Conservation (phyloP, 1,140 invertebrate species). For the Drosophila pectinifera region DNA sequence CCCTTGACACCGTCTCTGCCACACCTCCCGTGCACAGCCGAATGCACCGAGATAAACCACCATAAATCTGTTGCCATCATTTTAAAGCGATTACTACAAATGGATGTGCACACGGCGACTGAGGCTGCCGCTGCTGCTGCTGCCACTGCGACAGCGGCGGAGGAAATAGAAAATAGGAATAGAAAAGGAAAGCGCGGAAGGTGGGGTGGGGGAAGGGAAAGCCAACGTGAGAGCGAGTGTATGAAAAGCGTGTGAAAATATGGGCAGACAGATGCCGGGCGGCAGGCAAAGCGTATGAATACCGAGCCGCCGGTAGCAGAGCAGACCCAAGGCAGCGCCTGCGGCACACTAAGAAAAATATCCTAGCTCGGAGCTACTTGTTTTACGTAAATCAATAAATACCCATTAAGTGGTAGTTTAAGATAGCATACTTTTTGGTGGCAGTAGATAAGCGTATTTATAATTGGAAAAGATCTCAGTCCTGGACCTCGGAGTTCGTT, state of each 20-base stretch:
- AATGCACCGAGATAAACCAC: conserved; percentile 83
- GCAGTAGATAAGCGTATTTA: not conserved
- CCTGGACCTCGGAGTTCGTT: too few relatives aligned
- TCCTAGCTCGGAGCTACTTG: too few relatives aligned
- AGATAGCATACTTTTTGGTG: not conserved
- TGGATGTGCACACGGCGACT: conserved; percentile 77
- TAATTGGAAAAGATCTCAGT: not conserved
- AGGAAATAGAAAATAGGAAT: conserved; percentile 21
- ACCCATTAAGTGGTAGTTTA: too few relatives aligned
- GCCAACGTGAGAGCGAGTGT: conserved; percentile 43
- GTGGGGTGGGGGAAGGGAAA: conserved; percentile 12
- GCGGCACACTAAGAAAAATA: not conserved
- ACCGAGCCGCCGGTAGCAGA: conserved; percentile 46
- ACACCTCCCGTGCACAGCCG: conserved; percentile 35
- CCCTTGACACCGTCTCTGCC: conserved; percentile 10
- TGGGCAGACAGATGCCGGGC: conserved; percentile 29
- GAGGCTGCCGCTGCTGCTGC: conserved; percentile 28
- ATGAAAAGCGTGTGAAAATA: conserved; percentile 70
- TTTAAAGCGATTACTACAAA: conserved; percentile 84
- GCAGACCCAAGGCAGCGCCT: not conserved
- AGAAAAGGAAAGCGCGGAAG: conserved; percentile 4
- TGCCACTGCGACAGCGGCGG: conserved; percentile 49
- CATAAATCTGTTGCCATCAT: conserved; percentile 84
- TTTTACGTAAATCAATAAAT: too few relatives aligned
- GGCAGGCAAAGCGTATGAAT: conserved; percentile 67